Evolutionary conservation across 2,797 vertebrate genomes (phyloP).

Genomic region (Knipowitschia caucasica): DNA sequence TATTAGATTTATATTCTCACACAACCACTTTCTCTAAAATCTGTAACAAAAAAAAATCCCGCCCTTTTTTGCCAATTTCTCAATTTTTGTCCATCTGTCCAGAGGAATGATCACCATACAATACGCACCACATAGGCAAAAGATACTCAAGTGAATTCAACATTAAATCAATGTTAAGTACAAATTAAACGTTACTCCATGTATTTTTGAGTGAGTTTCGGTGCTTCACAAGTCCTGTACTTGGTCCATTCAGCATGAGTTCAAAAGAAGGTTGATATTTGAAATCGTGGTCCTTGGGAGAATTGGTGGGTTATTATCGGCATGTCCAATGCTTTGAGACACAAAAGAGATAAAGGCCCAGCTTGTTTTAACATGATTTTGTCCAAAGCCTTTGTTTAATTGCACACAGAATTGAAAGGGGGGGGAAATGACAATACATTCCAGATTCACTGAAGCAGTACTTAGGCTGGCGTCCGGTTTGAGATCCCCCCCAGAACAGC

Average conservation of each 20-base stretch:
- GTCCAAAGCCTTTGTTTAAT: slow-evolving; percentile 31
- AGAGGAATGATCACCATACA: slow-evolving; percentile 74
- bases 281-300: slow-evolving; percentile 55
- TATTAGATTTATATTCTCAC: slow-evolving; percentile 62
- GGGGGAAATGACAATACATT: slow-evolving; percentile 22
- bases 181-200: slow-evolving; percentile 71
- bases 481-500: slow-evolving; percentile 42
- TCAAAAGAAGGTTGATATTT: slow-evolving; percentile 63
- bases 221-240: slow-evolving; percentile 51
- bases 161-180: slow-evolving; percentile 73
- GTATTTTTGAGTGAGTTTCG: slow-evolving; percentile 56
- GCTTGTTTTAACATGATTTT: slow-evolving; percentile 31
- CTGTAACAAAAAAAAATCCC: slow-evolving; percentile 43
- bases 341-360: slow-evolving; percentile 18
- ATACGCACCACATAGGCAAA: slow-evolving; percentile 78
- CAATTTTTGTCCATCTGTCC: slow-evolving; percentile 72
- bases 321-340: slow-evolving; percentile 40
- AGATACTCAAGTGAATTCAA: slow-evolving; percentile 78
- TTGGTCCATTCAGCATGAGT: slow-evolving; percentile 65
- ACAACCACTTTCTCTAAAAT: slow-evolving; percentile 67
- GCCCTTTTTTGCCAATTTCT: slow-evolving; percentile 55
- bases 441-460: slow-evolving; percentile 33
- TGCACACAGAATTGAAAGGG: slow-evolving; percentile 28
- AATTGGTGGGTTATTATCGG: slow-evolving; percentile 46
- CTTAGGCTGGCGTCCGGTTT: slow-evolving; percentile 41